Evolutionary conservation across 2,797 vertebrate genomes (phyloP), one percentile per base, ranked within the genome.

Genomic region (Pogonophryne albipinna): DNA sequence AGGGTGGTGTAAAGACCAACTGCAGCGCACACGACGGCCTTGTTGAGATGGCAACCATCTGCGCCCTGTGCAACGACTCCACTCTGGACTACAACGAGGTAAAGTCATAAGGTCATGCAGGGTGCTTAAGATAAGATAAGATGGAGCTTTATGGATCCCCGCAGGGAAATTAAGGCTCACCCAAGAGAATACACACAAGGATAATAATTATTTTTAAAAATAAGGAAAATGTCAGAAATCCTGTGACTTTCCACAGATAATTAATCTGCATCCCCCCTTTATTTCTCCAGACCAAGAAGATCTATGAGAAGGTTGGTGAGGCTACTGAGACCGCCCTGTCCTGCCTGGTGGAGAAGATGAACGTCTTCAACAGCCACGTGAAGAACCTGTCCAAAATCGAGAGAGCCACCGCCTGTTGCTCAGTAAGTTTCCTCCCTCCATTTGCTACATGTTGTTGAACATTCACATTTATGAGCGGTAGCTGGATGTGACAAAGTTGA

Each of bases 341-440:
- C 86, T 98, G 97, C 88, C 93, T 98, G 89, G 97, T 98, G 74
- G 97, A 98, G 93, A 98, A 98, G 94, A 98, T 98, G 97, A 98
- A 98, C 0, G 97, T 98, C 34, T 98, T 98, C 91, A 96, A 95
- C 93, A 83, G 83, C 17, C 96, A 91, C 0, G 95, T 97, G 41
- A 94, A 92, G 82, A 95, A 67, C 86, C 93, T 97, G 85, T 87
- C 93, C 38, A 95, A 89, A 77, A 91, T 96, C 71, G 97, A 97
- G 82, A 95, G 97, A 79, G 96, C 97, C 89, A 97, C 97, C 0
- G 95, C 97, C 71, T 97, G 96, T 92, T 97, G 96, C 83, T 46
- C 91, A 1, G 97, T 97, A 89, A 93, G 95, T 93, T 34, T 49
- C 62, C 16, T 58, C 15, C 34, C 58, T 2, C 16, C 6, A 6